A percentile compares a stretch with the other conserved stretches of the same genome.
Evolutionary conservation across 2,888 invertebrate species (phyloP).

Genomic region (Cyrtodaria siliqua): DNA sequence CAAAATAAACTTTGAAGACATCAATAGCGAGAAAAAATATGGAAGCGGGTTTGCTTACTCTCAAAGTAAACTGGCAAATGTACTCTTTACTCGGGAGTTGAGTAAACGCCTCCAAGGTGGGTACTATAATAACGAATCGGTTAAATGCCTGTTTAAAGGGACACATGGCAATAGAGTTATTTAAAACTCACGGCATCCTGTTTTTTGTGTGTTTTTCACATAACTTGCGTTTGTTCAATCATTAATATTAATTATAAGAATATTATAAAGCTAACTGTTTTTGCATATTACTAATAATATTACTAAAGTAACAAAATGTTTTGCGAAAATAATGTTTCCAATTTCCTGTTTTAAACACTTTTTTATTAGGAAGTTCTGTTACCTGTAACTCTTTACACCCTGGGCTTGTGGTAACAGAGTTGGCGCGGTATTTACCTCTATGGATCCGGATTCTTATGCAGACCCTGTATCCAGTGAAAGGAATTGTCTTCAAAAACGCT

Average conservation of each 20-base stretch:
- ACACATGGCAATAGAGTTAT: no score
- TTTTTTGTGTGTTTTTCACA: no score
- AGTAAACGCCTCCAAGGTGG: conserved; percentile 68
- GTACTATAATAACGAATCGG: neutral
- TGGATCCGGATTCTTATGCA: conserved; percentile 12
- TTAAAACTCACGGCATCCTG: neutral
- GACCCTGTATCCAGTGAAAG: no score
- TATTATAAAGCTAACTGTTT: no score
- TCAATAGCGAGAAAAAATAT: conserved; percentile 70
- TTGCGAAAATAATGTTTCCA: no score
- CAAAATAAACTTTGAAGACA: conserved; percentile 71
- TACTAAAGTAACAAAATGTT: no score
- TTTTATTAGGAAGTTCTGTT: conserved; percentile 52
- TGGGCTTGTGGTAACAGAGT: conserved; percentile 65
- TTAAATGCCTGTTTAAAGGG: neutral
- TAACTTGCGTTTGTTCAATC: no score
- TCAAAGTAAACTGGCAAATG: conserved; percentile 77
- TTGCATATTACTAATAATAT: no score
- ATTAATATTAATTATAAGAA: no score
- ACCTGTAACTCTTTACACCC: conserved; percentile 68
- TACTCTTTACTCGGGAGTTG: conserved; percentile 72
- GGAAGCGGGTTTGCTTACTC: conserved; percentile 59
- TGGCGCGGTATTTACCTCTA: conserved; percentile 58
- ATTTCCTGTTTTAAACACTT: no score
- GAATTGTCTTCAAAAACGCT: conserved; percentile 60